Conservation (phyloP, 2,888 invertebrate genomes). For the Eristalinus aeneus region DNA sequence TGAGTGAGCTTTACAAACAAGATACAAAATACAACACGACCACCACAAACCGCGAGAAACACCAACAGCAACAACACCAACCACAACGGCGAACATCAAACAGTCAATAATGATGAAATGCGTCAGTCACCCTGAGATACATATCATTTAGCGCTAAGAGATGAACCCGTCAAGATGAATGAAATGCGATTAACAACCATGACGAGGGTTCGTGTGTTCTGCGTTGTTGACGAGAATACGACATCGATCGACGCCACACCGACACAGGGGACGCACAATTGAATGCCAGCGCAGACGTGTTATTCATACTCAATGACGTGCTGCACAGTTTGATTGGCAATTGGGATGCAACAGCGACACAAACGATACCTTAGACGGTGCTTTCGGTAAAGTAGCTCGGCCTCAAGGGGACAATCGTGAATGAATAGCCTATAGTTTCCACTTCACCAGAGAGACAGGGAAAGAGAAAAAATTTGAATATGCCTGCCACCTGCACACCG, state of each 20-base stretch:
- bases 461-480: constrained; percentile 5
- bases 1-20: not conserved
- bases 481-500: not conserved
- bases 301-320: constrained; percentile 15
- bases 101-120: constrained; percentile 15
- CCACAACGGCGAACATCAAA: constrained; percentile 18
- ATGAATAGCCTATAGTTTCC: constrained; percentile 79
- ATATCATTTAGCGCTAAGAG: constrained; percentile 14
- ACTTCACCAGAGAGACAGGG: constrained; percentile 71
- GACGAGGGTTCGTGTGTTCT: constrained; percentile 7
- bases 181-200: constrained; percentile 24
- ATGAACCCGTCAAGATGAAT: constrained; percentile 15
- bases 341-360: constrained; percentile 15
- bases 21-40: not conserved
- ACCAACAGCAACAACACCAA: constrained; percentile 1
- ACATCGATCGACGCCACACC: not conserved
- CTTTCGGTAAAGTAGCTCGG: constrained; percentile 80
- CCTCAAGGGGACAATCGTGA: constrained; percentile 80
- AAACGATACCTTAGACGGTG: constrained; percentile 80
- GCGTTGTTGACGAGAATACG: constrained; percentile 20
- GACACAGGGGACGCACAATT: not conserved
- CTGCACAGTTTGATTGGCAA: constrained; percentile 1
- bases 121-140: not conserved
- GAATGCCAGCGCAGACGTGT: not conserved
- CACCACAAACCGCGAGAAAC: not conserved